Percentiles rank a stretch among this genome's conserved stretches.
Evolutionary conservation across 1,140 invertebrate genomes (phyloP).

Genomic region (Drosophila nigrodunni): DNA sequence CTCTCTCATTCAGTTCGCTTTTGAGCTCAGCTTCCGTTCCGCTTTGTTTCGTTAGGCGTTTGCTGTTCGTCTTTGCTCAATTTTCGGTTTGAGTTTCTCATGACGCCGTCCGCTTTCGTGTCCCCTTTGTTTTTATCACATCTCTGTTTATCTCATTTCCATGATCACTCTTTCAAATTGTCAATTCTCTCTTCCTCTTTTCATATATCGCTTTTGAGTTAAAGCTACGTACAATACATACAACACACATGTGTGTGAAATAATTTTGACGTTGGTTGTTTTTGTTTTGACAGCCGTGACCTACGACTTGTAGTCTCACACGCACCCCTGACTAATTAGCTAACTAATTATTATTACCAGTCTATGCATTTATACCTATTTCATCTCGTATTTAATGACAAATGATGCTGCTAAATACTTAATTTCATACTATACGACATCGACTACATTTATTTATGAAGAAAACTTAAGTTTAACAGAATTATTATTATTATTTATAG

Average conservation of each 20-base stretch:
- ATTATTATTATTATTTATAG: background rate
- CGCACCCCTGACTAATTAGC: constrained; percentile 31
- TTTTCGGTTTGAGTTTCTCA: constrained; percentile 30
- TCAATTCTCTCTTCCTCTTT: constrained; percentile 2
- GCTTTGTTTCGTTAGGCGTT: constrained; percentile 44
- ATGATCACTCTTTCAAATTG: constrained; percentile 21
- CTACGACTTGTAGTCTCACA: constrained; percentile 37
- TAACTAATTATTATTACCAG: background rate
- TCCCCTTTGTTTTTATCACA: constrained; percentile 30
- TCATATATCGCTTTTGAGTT: constrained; percentile 7
- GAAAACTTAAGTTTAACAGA: background rate
- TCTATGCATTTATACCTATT: background rate
- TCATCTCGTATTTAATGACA: background rate
- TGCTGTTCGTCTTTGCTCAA: constrained; percentile 15
- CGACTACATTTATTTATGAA: background rate
- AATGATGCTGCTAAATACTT: background rate
- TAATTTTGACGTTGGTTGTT: constrained; percentile 6
- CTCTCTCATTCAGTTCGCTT: constrained; percentile 48
- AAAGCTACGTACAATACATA: background rate
- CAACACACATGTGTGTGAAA: constrained; percentile 4
- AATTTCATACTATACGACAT: background rate
- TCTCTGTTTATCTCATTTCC: constrained; percentile 41
- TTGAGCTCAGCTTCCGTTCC: constrained; percentile 67
- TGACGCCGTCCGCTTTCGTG: constrained; percentile 1
- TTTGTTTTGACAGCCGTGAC: constrained; percentile 27